Evolutionary conservation across 2,113 vertebrate species (phyloP).

Genomic region (Falco punctatus): DNA sequence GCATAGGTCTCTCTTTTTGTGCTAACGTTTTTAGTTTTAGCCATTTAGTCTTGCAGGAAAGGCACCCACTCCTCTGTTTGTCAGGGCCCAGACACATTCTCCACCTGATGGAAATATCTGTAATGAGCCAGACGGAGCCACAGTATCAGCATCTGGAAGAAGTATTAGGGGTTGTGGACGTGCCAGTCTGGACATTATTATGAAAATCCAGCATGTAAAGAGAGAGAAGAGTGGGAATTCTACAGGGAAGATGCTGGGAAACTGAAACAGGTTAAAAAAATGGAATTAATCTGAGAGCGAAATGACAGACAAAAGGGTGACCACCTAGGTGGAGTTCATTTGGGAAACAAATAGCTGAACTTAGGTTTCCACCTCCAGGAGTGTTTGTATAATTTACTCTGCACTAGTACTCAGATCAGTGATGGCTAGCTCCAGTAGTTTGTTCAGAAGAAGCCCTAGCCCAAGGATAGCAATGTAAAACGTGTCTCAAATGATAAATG

Average conservation of each 20-base stretch:
- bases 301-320: not conserved
- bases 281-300: not conserved
- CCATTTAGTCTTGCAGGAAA: not conserved
- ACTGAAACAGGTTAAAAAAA: not conserved
- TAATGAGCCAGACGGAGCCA: not conserved
- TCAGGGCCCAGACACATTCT: not conserved
- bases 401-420: not conserved
- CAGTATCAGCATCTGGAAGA: not conserved
- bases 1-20: not conserved
- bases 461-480: not conserved
- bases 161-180: not conserved
- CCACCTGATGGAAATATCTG: not conserved
- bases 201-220: not conserved
- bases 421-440: not conserved
- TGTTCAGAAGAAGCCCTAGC: not conserved
- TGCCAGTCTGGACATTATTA: not conserved
- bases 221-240: not conserved
- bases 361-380: not conserved
- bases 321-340: not conserved
- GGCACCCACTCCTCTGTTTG: not conserved
- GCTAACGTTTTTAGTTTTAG: not conserved
- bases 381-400: not conserved
- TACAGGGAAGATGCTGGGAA: not conserved
- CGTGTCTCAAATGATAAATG: fast-evolving
- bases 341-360: not conserved